These are phyloP conservation scores for Carposina sasakii DNA, from an alignment of 1,140 invertebrate species.

Conservation along the genomic window DNA sequence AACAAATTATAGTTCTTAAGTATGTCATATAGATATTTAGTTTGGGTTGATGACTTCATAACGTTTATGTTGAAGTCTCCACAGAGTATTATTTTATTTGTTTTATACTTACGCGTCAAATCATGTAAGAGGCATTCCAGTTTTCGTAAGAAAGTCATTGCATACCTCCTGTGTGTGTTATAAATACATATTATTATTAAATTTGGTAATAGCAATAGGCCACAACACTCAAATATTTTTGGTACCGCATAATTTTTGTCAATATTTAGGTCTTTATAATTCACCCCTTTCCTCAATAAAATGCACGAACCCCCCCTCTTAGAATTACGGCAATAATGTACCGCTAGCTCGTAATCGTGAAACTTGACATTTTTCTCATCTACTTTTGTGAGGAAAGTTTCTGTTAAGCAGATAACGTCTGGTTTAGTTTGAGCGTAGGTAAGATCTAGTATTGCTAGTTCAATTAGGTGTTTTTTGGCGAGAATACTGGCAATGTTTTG, in stretches of 20 bases:
- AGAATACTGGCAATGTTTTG: too few species aligned
- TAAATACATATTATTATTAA: background rate
- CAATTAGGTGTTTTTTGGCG: too few species aligned
- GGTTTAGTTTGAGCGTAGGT: too few species aligned
- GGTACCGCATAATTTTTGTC: background rate
- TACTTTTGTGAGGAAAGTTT: background rate
- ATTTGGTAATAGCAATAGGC: background rate
- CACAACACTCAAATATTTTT: background rate
- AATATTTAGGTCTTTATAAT: background rate
- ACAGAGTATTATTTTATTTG: slow-evolving; percentile 2
- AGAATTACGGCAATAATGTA: background rate
- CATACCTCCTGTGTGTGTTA: background rate
- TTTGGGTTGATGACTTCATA: background rate
- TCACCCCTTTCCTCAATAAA: slow-evolving; percentile 1
- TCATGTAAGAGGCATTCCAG: background rate
- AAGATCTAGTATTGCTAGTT: too few species aligned
- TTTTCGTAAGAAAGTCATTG: background rate
- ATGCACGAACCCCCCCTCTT: slow-evolving; percentile 5
- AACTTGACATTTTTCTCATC: background rate
- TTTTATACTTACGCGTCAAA: slow-evolving; percentile 4
- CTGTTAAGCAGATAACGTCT: background rate
- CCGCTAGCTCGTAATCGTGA: background rate
- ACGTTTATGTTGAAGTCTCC: slow-evolving; percentile 9
- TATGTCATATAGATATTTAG: background rate
- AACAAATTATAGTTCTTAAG: background rate